Percentiles rank a stretch among this genome's conserved stretches.
Evolutionary conservation across 1,140 invertebrate genomes (phyloP).

Genomic region (Amyelois transitella): DNA sequence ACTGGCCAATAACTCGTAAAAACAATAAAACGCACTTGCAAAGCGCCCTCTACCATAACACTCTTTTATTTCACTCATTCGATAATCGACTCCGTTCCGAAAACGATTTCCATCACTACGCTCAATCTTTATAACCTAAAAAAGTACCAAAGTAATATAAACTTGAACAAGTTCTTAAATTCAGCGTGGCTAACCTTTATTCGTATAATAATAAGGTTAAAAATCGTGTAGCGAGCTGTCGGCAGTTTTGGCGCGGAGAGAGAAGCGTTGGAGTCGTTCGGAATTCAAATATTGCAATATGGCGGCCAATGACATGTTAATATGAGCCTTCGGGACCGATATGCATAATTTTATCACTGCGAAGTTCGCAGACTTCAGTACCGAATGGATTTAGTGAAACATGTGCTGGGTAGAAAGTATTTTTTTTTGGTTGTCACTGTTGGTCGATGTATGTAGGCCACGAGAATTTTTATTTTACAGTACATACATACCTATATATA

Average conservation of each 20-base stretch:
- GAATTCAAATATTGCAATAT: constrained; percentile 61
- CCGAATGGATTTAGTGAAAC: not conserved
- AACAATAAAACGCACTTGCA: constrained; percentile 41
- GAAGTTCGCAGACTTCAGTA: constrained; percentile 15
- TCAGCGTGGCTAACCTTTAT: not conserved
- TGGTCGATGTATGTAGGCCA: not conserved
- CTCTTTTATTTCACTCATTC: constrained; percentile 37
- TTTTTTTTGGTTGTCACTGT: not conserved
- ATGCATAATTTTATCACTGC: constrained; percentile 60
- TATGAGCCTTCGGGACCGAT: constrained; percentile 46
- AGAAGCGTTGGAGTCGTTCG: constrained; percentile 20
- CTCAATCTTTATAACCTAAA: constrained; percentile 45
- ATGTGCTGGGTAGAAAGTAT: not conserved
- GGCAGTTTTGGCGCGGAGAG: not conserved
- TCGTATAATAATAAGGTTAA: not conserved
- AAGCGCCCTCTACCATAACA: constrained; percentile 14
- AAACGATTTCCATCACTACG: constrained; percentile 43
- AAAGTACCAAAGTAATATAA: constrained; percentile 36
- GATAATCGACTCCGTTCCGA: constrained; percentile 44
- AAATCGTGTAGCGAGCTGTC: not conserved
- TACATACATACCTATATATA: no score
- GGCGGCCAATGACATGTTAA: constrained; percentile 64
- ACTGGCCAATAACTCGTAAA: constrained; percentile 10
- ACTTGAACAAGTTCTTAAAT: constrained; percentile 11
- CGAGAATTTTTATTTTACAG: not conserved